phyloP scores from a whole-genome alignment of 2,113 vertebrate species.

The Pterophyllum scalare region DNA sequence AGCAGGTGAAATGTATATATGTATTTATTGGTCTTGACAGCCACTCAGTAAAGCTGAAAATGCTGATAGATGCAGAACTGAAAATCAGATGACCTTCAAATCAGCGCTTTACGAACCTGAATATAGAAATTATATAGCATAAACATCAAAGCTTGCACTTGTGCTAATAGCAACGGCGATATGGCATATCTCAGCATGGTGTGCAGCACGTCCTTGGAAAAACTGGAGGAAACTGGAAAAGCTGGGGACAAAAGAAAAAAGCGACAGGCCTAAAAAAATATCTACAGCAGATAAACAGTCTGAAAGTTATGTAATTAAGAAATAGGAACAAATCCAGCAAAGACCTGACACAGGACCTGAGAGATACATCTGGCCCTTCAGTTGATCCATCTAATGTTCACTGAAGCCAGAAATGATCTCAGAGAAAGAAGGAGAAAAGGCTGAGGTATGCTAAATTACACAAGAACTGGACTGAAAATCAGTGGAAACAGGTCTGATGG shows the following conservation, averaged over 20 bases:
- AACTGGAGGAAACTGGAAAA: too few relatives aligned
- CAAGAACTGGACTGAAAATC: too few relatives aligned
- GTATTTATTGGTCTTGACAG: background rate
- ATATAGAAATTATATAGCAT: background rate
- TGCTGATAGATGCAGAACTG: background rate
- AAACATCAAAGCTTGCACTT: background rate
- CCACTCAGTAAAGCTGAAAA: background rate
- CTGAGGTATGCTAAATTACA: background rate
- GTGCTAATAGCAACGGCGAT: too few relatives aligned
- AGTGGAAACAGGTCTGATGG: too few relatives aligned
- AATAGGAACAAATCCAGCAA: background rate
- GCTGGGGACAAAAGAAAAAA: too few relatives aligned
- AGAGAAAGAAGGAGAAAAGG: background rate
- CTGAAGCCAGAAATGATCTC: background rate
- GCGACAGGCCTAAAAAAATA: too few relatives aligned
- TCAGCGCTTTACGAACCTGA: background rate
- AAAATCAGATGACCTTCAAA: background rate
- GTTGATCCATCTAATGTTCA: background rate
- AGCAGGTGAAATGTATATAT: background rate
- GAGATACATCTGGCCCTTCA: background rate
- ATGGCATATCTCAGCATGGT: too few relatives aligned
- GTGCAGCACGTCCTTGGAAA: too few relatives aligned
- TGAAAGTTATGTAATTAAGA: too few relatives aligned
- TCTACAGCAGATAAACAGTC: too few relatives aligned
- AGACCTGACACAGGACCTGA: background rate